A percentile compares a stretch with the other conserved stretches of the same genome.
Conservation (phyloP, 2,888 invertebrate genomes). For the Crematogaster levior region DNA sequence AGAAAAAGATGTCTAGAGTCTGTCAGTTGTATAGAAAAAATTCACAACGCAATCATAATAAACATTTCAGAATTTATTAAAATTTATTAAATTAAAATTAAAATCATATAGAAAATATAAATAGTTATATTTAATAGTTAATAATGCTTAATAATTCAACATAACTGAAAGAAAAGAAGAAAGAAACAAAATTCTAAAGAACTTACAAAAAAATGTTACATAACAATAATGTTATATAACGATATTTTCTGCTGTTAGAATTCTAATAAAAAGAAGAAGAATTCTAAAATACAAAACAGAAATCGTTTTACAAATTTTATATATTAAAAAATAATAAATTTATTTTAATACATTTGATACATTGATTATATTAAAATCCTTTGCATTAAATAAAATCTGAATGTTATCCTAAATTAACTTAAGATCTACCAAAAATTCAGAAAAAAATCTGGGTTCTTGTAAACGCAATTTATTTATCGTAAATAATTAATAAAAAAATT, state of each 20-base stretch:
- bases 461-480: background rate
- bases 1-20: background rate
- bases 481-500: constrained; percentile 5
- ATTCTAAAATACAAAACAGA: too few relatives aligned
- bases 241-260: background rate
- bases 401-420: background rate
- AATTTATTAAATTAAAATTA: background rate
- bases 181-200: too few relatives aligned
- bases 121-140: background rate
- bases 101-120: too few relatives aligned
- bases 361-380: background rate
- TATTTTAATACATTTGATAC: background rate
- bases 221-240: too few relatives aligned
- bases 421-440: too few relatives aligned
- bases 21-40: background rate
- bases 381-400: background rate
- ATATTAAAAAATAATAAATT: background rate
- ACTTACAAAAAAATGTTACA: background rate
- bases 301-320: background rate
- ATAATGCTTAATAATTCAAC: too few relatives aligned
- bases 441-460: background rate
- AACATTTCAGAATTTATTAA: background rate
- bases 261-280: background rate
- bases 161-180: too few relatives aligned
- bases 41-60: background rate